Evolutionary conservation across 2,797 vertebrate genomes (phyloP), one percentile per base, ranked within the genome.

Genomic region (Craterocephalus amniculus): DNA sequence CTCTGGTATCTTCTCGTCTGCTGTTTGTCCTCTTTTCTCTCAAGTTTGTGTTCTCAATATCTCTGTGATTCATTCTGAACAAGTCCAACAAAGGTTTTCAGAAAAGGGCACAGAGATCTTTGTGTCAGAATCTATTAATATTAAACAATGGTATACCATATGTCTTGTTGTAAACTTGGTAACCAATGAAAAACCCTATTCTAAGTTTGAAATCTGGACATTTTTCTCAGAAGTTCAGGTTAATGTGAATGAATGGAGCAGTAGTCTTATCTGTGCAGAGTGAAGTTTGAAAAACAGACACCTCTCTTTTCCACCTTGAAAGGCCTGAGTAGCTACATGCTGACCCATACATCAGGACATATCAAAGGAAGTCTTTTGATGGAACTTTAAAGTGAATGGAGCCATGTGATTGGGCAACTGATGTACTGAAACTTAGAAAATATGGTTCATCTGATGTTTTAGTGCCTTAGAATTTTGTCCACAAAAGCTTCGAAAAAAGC

Each of bases 361-460:
- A 88, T 89, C 85, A 88, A 91, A 91, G 87, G 78, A 74, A 86
- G 66, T 59, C 83, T 87, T 92, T 90, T 90, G 88, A 92, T 87
- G 72, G 87, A 89, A 88, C 83, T 89, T 88, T 83, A 88, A 91
- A 91, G 90, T 87, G 81, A 86, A 83, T 74, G 86, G 67, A 85
- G 84, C 60, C 29, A n/a, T 85, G 72, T 87, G 88, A 89, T 88
- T 89, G 83, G 81, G 57, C 83, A 82, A 88, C 78, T 79, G 86
- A 87, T 86, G 85, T 77, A 79, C 67, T 73, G 83, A 81, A 87
- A 77, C 74, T 62, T 76, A 80, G 16, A 83, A 81, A 83, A 87
- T 72, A 85, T 67, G 70, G 85, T 84, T 88, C 80, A 83, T 77
- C 67, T 79, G 82, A 88, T 90, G 85, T 87, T 87, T 76, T 87